phyloP scores from a whole-genome alignment of 2,888 invertebrate species.

The Eilema caniola region DNA sequence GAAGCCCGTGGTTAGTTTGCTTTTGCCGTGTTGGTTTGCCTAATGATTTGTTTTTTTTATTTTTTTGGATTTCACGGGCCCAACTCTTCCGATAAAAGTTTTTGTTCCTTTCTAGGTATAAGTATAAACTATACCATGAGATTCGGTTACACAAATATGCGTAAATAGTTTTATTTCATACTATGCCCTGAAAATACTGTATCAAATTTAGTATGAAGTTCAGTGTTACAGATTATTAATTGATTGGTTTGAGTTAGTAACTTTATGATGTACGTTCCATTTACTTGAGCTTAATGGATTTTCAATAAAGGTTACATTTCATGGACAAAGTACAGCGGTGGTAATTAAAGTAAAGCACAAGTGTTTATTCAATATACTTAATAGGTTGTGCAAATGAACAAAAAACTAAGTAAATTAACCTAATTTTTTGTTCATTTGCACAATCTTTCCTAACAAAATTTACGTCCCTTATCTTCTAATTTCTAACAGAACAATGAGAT shows the following conservation, averaged over 20 bases:
- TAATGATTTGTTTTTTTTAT: too few relatives aligned
- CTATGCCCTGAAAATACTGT: background rate
- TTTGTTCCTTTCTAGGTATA: too few relatives aligned
- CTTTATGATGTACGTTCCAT: background rate
- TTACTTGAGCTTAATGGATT: background rate
- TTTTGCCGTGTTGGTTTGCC: too few relatives aligned
- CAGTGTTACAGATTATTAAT: background rate
- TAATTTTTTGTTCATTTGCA: background rate
- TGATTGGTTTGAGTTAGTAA: background rate
- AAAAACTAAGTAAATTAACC: too few relatives aligned
- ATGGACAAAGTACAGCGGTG: background rate
- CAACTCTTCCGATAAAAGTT: too few relatives aligned
- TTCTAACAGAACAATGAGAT: conserved; percentile 20
- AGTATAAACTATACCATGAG: background rate
- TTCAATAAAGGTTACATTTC: background rate
- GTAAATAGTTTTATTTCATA: background rate
- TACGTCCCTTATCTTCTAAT: background rate
- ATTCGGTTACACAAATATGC: background rate
- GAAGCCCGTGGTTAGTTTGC: too few relatives aligned
- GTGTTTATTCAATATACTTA: too few relatives aligned
- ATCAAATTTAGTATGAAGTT: background rate
- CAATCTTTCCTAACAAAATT: background rate
- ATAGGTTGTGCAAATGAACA: too few relatives aligned
- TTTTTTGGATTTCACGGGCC: too few relatives aligned
- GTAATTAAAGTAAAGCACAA: too few relatives aligned